These are phyloP conservation scores for Enteromius unitaeniatus DNA, from an alignment of 2,797 vertebrate species.

Conservation along the genomic window DNA sequence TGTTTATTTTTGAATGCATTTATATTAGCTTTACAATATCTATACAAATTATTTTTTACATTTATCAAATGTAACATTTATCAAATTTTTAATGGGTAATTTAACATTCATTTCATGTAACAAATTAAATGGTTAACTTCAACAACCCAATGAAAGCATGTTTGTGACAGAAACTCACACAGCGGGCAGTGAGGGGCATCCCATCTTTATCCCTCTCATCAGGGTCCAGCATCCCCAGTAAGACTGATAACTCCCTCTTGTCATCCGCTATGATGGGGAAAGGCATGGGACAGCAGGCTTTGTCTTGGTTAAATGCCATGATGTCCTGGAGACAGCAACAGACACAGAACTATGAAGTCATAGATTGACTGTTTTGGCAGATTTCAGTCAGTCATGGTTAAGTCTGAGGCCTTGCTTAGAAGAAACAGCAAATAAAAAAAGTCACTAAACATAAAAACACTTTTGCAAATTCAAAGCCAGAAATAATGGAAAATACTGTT, in stretches of 20 bases:
- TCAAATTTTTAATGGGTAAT: background rate
- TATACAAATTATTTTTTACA: background rate
- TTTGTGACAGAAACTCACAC: constrained; percentile 79
- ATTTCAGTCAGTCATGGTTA: background rate
- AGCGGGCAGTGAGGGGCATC: constrained; percentile 91
- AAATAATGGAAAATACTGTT: background rate
- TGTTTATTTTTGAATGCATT: background rate
- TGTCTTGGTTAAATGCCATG: constrained; percentile 77
- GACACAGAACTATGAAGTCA: background rate
- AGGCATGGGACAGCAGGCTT: constrained; percentile 77
- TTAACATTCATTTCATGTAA: background rate
- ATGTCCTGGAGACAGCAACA: constrained; percentile 83
- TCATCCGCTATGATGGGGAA: constrained; percentile 96
- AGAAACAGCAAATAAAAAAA: background rate
- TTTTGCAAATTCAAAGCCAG: background rate
- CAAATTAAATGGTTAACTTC: background rate
- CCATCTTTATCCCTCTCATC: constrained; percentile 89
- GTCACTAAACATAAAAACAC: background rate
- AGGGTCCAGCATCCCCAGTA: constrained; percentile 95
- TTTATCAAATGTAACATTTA: too few relatives aligned
- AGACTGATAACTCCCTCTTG: constrained; percentile 84
- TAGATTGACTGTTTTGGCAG: background rate
- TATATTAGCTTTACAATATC: background rate
- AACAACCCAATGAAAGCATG: background rate
- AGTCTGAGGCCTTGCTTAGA: background rate